Base-by-base conservation (phyloP, 2,797 vertebrate genomes). In the Austrolebias charrua region DNA sequence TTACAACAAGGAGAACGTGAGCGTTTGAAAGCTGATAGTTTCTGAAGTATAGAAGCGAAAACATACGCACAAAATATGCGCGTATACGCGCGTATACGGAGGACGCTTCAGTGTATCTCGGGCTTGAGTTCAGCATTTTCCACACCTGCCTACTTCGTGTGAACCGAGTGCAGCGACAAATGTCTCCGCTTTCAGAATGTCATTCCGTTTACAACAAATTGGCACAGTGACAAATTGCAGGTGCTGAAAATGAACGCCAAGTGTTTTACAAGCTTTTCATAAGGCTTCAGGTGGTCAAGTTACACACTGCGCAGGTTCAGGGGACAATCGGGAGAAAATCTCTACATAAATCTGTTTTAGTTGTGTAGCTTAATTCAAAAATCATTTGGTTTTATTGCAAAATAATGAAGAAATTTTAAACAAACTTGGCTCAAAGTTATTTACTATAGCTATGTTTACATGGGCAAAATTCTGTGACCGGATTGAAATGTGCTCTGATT, bases 101-200 rank as follows among this genome's bases (percentile, higher is more conserved):
- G n/a, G n/a, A n/a, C n/a, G n/a, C n/a, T n/a, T n/a, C n/a, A n/a
- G n/a, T n/a, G n/a, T n/a, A n/a, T n/a, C n/a, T n/a, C n/a, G n/a
- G n/a, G n/a, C n/a, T n/a, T n/a, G n/a, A n/a, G 66, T 73, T 54
- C 65, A 78, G 58, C 58, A 48, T 61, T 87, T 85, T 87, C 83
- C 79, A 76, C 28, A 13, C 8, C 57, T 61, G 59, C 57, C 80
- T 67, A 49, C 44, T 59, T 61, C n/a, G 33, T 45, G 29, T 48
- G 50, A 38, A 20, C 35, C 4, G 13, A 6, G 16, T 31, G 69
- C 42, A 58, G 16, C 59, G 50, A 69, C 44, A 38, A 66, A 60
- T 16, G 38, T 73, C 75, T 71, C 63, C 66, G 63, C 49, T 73
- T 63, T 66, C 58, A 48, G 56, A 42, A 68, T 60, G 46, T 59